A percentile compares a stretch with the other conserved stretches of the same genome.
phyloP scores from a whole-genome alignment of 2,113 vertebrate species.

The Platycercus adscitus region DNA sequence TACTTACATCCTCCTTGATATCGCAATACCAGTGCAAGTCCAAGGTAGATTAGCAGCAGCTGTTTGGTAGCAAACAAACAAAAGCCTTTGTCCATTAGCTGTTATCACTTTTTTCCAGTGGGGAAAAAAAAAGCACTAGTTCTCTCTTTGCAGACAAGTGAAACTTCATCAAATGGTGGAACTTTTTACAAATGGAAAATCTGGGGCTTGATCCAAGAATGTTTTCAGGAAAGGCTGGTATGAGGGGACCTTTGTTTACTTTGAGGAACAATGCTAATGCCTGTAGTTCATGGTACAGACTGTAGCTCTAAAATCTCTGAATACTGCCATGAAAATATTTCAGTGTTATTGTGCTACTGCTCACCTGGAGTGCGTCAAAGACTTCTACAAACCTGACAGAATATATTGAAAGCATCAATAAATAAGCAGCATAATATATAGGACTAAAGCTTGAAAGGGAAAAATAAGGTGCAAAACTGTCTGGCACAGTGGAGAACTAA shows the following conservation, averaged over 20 bases:
- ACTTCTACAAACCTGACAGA: neutral
- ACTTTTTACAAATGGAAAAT: slow-evolving; percentile 31
- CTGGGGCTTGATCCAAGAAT: neutral
- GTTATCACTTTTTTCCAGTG: slow-evolving; percentile 10
- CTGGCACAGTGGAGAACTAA: neutral
- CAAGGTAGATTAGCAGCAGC: slow-evolving; percentile 45
- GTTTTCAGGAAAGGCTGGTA: neutral
- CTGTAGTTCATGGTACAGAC: neutral
- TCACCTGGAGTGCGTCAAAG: neutral
- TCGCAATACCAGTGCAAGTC: neutral
- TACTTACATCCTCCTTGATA: slow-evolving; percentile 29
- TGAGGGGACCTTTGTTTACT: neutral
- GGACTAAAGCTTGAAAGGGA: neutral
- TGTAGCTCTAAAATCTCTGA: neutral
- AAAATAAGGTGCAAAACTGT: neutral
- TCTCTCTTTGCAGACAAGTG: neutral
- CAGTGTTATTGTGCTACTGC: neutral
- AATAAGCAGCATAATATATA: neutral
- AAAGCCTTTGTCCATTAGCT: slow-evolving; percentile 5
- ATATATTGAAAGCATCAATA: slow-evolving; percentile 4
- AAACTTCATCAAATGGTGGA: slow-evolving; percentile 14
- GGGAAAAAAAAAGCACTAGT: neutral
- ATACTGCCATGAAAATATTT: neutral
- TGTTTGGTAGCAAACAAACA: slow-evolving; percentile 42
- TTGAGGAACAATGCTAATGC: neutral